phyloP scores from a whole-genome alignment of 2,888 invertebrate species.

The Rhyacophila evoluta region DNA sequence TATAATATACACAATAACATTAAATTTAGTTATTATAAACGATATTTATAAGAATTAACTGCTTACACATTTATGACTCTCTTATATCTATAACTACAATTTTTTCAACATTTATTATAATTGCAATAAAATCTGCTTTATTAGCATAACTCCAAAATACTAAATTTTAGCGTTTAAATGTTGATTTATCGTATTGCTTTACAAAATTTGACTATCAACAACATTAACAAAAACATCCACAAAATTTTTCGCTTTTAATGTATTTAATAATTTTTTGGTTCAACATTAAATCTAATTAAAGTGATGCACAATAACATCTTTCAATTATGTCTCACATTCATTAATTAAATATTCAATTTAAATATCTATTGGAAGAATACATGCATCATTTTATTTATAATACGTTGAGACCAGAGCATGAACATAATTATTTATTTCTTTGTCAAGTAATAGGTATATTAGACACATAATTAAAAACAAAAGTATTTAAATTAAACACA shows the following conservation, averaged over 20 bases:
- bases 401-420: neutral
- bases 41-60: too few species aligned
- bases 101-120: too few species aligned
- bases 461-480: conserved; percentile 2
- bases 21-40: too few species aligned
- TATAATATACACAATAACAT: too few species aligned
- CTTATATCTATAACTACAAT: too few species aligned
- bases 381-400: neutral
- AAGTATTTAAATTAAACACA: neutral
- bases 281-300: neutral
- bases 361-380: neutral
- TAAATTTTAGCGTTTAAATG: too few species aligned
- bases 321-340: neutral
- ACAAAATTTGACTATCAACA: neutral
- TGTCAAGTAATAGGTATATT: neutral
- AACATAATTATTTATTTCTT: conserved; percentile 1
- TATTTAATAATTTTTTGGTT: conserved; percentile 2
- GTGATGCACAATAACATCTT: neutral
- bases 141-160: too few species aligned
- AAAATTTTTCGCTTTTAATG: conserved; percentile 3
- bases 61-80: too few species aligned
- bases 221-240: neutral
- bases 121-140: too few species aligned
- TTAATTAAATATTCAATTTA: too few species aligned
- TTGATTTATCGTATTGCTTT: neutral